Evolutionary conservation across 2,888 invertebrate species (phyloP).

Genomic region (Desoria tigrina): DNA sequence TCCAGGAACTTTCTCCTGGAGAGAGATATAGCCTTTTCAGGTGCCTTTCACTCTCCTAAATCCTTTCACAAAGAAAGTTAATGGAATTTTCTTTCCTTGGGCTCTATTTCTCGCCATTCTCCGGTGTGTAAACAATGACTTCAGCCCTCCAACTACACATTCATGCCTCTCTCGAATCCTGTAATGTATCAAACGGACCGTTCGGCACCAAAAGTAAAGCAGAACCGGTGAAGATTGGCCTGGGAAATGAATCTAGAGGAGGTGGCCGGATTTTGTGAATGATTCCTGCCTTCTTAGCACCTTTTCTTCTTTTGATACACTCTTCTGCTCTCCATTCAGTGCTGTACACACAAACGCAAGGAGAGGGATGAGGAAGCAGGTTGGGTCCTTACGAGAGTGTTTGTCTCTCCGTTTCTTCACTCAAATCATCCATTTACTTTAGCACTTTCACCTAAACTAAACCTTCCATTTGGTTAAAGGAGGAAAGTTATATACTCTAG

Average conservation of each 20-base stretch:
- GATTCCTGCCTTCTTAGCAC: too few relatives aligned
- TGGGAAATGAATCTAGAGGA: too few relatives aligned
- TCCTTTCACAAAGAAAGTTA: slow-evolving; percentile 54
- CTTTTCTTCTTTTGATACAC: slow-evolving; percentile 4
- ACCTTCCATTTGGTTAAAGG: slow-evolving; percentile 2
- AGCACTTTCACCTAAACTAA: slow-evolving; percentile 28
- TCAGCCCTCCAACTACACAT: background rate
- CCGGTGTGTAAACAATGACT: slow-evolving; percentile 52
- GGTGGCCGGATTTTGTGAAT: too few relatives aligned
- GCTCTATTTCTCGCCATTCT: slow-evolving; percentile 45
- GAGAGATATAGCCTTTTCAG: slow-evolving; percentile 43
- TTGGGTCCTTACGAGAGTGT: slow-evolving; percentile 18
- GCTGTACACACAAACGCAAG: background rate
- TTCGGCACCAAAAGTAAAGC: too few relatives aligned
- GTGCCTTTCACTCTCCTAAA: slow-evolving; percentile 45
- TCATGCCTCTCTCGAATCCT: too few relatives aligned
- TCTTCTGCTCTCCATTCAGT: background rate
- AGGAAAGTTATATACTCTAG: too few relatives aligned
- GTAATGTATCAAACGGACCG: too few relatives aligned
- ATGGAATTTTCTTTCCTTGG: slow-evolving; percentile 53
- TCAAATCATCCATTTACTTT: slow-evolving; percentile 42
- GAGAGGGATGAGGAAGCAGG: background rate
- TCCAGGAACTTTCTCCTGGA: background rate
- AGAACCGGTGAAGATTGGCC: too few relatives aligned
- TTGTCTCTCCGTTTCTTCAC: slow-evolving; percentile 27